Evolutionary conservation across 2,113 vertebrate species (phyloP), one percentile per base, ranked within the genome.

Genomic region (Aspiorhynchus laticeps): DNA sequence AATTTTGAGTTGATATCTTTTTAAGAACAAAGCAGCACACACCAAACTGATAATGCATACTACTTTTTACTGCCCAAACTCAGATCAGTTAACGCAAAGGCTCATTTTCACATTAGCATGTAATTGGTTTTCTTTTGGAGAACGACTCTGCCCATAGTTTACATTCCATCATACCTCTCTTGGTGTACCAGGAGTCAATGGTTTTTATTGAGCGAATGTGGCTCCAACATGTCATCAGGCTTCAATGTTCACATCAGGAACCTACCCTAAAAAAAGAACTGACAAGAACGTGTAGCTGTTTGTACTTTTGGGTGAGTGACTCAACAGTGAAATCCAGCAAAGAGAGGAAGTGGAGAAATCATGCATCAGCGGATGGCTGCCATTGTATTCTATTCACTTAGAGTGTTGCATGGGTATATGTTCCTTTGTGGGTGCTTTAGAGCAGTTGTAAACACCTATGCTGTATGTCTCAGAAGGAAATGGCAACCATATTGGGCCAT

Each of bases 401-500:
- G 65, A 77, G 38, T 10, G 2, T 41, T 41, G 9, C 53, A 36
- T 61, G 56, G 56, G 15, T 26, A 19, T 5, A 41, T 79, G 51
- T 73, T 46, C 36, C 74, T 69, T 67, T 53, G 15, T 48, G n/a
- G 36, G 36, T 80, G 85, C 48, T 71, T 80, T 83, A 73, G 36
- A 89, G 51, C 33, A 14, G 24, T 59, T 33, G 7, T 43, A 43
- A 59, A 26, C 21, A 12, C 28, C 53, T 10, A 36, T 71, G 21
- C 85, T 87, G 41, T 9, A 43, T 86, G 51, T 61, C 28, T 46
- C 31, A 43, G 56, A 59, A 84, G 67, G 88, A 80, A 85, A 83
- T 15, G 86, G 89, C 86, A 86, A 91, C 91, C 87, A 91, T 91
- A 85, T 85, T 93, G 88, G 83, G 89, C 80, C 61, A 85, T 91